Conservation (phyloP, 2,888 invertebrate species). For the Heliconius ethilla region DNA sequence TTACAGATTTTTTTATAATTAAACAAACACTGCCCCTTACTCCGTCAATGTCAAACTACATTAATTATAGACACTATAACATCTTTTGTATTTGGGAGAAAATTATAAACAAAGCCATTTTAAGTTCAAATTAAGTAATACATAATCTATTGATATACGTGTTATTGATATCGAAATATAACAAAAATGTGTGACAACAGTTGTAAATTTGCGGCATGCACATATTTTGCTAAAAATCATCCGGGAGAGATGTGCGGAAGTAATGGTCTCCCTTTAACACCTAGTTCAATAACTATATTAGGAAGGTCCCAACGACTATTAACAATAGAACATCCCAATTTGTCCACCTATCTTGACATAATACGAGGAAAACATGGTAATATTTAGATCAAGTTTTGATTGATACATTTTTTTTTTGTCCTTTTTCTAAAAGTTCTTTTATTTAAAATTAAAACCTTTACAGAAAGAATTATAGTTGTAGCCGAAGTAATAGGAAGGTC, state of each 20-base stretch:
- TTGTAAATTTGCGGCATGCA: conserved; percentile 88
- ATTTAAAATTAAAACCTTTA: conserved; percentile 47
- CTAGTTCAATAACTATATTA: conserved; percentile 96
- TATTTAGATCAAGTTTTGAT: neutral
- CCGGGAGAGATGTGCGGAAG: conserved; percentile 95
- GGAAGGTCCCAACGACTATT: conserved; percentile 93
- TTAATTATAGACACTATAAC: neutral
- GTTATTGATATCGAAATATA: conserved; percentile 14
- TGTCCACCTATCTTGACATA: conserved; percentile 95
- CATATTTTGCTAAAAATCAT: conserved; percentile 95
- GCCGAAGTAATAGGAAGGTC: conserved; percentile 89
- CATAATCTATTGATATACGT: conserved; percentile 18
- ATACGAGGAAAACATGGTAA: conserved; percentile 96
- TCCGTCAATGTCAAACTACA: neutral
- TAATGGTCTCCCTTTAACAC: conserved; percentile 97
- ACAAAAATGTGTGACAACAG: conserved; percentile 45
- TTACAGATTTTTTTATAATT: neutral
- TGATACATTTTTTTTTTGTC: neutral
- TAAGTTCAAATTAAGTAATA: neutral
- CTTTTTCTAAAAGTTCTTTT: neutral
- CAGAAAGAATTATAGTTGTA: conserved; percentile 91
- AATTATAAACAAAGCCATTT: conserved; percentile 9
- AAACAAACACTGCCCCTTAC: conserved; percentile 13
- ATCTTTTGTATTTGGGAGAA: neutral
- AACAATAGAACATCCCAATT: conserved; percentile 88